These are phyloP conservation scores for Pipa parva DNA, from an alignment of 2,113 vertebrate species.

Conservation along the genomic window DNA sequence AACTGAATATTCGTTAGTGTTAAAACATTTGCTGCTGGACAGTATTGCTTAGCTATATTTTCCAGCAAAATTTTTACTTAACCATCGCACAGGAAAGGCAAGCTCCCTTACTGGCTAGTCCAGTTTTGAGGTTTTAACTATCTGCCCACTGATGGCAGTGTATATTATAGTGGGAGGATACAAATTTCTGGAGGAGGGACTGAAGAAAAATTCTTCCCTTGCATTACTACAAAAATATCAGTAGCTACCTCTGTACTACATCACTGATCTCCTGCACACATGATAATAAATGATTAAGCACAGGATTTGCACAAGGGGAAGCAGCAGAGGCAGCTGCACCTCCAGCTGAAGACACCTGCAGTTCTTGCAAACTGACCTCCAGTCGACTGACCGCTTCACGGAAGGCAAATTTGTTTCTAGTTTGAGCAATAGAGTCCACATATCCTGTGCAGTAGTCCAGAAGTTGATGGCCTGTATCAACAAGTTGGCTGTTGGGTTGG, in stretches of 20 bases:
- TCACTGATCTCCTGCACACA: conserved; percentile 97
- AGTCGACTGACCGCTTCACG: conserved; percentile 94
- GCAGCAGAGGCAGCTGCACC: conserved; percentile 49
- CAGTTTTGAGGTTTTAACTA: neutral
- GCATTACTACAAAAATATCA: conserved; percentile 28
- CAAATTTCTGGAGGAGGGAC: neutral
- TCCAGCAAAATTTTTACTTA: conserved; percentile 1
- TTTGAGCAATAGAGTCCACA: conserved; percentile 95
- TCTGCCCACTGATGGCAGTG: conserved; percentile 19
- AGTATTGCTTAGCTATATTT: neutral
- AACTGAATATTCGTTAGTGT: conserved; percentile 5
- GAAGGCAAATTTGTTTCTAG: conserved; percentile 97
- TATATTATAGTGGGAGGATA: neutral
- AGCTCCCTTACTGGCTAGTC: neutral
- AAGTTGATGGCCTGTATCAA: conserved; percentile 94
- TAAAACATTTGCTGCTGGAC: conserved; percentile 16
- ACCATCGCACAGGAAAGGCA: neutral
- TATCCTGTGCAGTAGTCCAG: conserved; percentile 97
- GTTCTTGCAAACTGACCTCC: conserved; percentile 92
- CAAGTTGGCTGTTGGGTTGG: conserved; percentile 84
- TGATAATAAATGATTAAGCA: conserved; percentile 89
- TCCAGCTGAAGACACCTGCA: conserved; percentile 83
- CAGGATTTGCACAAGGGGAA: conserved; percentile 71
- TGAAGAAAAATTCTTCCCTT: neutral
- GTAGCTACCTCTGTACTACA: conserved; percentile 96